phyloP scores from a whole-genome alignment of 2,888 invertebrate genomes.

The Epicampocera succincta region DNA sequence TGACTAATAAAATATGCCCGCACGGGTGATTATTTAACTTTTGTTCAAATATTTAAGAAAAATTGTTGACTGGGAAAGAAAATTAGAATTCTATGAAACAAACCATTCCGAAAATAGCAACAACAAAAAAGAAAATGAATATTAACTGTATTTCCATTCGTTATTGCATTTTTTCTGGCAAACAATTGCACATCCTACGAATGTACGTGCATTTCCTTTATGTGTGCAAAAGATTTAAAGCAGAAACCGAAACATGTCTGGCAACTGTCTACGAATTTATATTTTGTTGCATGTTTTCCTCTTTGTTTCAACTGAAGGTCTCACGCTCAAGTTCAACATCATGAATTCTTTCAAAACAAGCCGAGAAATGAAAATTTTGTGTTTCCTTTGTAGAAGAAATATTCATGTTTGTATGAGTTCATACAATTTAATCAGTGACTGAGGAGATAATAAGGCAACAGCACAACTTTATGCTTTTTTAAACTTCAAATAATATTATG shows the following conservation, averaged over 20 bases:
- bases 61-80: background rate
- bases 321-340: slow-evolving; percentile 30
- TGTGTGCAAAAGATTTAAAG: slow-evolving; percentile 14
- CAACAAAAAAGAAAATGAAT: background rate
- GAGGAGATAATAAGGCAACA: too few species aligned
- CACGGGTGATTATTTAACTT: too few species aligned
- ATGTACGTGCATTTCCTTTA: background rate
- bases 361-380: slow-evolving; percentile 57
- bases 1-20: too few species aligned
- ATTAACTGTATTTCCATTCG: slow-evolving; percentile 47
- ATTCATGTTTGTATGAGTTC: too few species aligned
- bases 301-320: slow-evolving; percentile 7
- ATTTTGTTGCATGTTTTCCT: slow-evolving; percentile 38
- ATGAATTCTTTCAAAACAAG: slow-evolving; percentile 5
- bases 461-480: too few species aligned
- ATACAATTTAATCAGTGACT: too few species aligned
- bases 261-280: slow-evolving; percentile 55
- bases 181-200: slow-evolving; percentile 4
- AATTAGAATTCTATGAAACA: slow-evolving; percentile 21
- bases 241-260: slow-evolving; percentile 48
- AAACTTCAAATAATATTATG: too few species aligned
- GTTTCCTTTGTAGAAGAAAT: slow-evolving; percentile 53
- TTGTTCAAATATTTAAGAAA: too few species aligned
- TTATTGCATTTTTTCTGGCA: slow-evolving; percentile 49
- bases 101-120: slow-evolving; percentile 23